phyloP scores from a whole-genome alignment of 2,888 invertebrate species.

The Caenorhabditis drosophilae region DNA sequence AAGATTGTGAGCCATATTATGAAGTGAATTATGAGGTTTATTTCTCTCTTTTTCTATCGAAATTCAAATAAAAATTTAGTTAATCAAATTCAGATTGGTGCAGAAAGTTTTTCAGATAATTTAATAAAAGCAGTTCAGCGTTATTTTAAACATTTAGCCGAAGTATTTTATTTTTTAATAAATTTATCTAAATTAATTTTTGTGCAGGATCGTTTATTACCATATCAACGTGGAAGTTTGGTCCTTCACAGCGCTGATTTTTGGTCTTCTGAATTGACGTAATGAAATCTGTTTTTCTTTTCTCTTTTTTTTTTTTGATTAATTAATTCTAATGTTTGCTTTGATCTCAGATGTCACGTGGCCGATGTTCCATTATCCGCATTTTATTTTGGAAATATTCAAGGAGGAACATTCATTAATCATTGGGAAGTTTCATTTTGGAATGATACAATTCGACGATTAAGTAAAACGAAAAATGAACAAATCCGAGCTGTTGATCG shows the following conservation, averaged over 20 bases:
- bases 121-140: constrained; percentile 21
- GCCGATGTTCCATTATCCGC: constrained; percentile 29
- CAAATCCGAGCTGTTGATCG: constrained; percentile 1
- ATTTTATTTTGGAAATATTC: constrained; percentile 49
- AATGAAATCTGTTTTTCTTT: too few relatives aligned
- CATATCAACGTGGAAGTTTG: constrained; percentile 38
- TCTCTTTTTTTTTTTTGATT: constrained; percentile 3
- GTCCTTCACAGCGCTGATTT: constrained; percentile 34
- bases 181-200: background rate
- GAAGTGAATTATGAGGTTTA: constrained; percentile 42
- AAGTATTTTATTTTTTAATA: constrained; percentile 3
- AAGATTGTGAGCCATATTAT: constrained; percentile 35
- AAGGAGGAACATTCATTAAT: constrained; percentile 41
- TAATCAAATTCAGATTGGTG: constrained; percentile 8
- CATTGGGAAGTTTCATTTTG: constrained; percentile 48
- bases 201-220: constrained; percentile 22
- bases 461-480: background rate
- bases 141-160: constrained; percentile 13
- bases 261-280: constrained; percentile 26
- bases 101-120: constrained; percentile 7
- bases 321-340: background rate
- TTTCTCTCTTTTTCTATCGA: too few relatives aligned
- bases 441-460: constrained; percentile 12
- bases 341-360: constrained; percentile 24
- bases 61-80: too few relatives aligned